phyloP scores from a whole-genome alignment of 2,113 vertebrate genomes.

The Epinephelus lanceolatus region DNA sequence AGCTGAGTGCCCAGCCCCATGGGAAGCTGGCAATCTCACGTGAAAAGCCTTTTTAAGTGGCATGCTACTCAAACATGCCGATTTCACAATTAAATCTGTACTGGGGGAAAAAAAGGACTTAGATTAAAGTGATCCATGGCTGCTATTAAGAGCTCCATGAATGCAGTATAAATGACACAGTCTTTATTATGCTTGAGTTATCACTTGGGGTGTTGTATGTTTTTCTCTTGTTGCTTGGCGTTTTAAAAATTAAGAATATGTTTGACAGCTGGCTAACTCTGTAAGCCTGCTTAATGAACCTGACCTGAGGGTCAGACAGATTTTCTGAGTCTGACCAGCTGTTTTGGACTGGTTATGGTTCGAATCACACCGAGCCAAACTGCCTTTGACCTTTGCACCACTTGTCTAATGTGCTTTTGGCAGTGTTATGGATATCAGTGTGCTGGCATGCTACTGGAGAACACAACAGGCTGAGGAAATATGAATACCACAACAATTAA shows the following conservation, averaged over 20 bases:
- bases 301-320: slow-evolving; percentile 59
- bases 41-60: slow-evolving; percentile 62
- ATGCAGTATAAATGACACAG: slow-evolving; percentile 2
- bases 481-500: background rate
- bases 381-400: slow-evolving; percentile 49
- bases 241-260: slow-evolving; percentile 25
- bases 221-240: background rate
- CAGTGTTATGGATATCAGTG: slow-evolving; percentile 9
- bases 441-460: slow-evolving; percentile 1
- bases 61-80: slow-evolving; percentile 41
- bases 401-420: slow-evolving; percentile 24
- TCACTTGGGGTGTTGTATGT: background rate
- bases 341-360: slow-evolving; percentile 35
- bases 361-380: slow-evolving; percentile 34
- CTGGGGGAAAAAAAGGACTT: background rate
- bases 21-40: slow-evolving; percentile 50
- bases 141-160: background rate
- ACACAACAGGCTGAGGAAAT: background rate
- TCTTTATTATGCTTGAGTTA: background rate
- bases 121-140: slow-evolving; percentile 7
- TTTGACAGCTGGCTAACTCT: slow-evolving; percentile 52
- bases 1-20: slow-evolving; percentile 18
- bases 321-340: slow-evolving; percentile 44
- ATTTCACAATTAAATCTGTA: slow-evolving; percentile 39
- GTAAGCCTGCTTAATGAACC: slow-evolving; percentile 44